Conservation (phyloP, 2,888 invertebrate genomes). For the Scaptodrosophila latifasciaeformis region DNA sequence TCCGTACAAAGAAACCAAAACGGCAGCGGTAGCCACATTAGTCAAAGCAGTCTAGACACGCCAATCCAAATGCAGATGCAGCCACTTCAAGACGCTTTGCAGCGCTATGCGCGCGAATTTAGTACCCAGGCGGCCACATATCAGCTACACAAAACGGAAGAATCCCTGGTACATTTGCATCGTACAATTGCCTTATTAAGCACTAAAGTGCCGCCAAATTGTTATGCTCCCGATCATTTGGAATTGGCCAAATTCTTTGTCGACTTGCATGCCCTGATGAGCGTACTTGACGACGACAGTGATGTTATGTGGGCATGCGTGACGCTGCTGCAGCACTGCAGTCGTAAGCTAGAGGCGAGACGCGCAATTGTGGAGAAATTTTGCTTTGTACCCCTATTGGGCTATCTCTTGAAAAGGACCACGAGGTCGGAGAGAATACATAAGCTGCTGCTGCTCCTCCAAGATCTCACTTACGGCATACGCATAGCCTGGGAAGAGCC, state of each 20-base stretch:
- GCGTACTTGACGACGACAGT: constrained; percentile 54
- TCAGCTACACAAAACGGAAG: constrained; percentile 61
- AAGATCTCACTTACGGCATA: constrained; percentile 87
- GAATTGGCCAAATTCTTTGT: constrained; percentile 72
- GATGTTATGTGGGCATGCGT: constrained; percentile 71
- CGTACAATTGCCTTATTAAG: constrained; percentile 66
- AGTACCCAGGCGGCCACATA: constrained; percentile 58
- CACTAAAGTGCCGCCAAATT: constrained; percentile 56
- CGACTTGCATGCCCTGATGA: constrained; percentile 70
- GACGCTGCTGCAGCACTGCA: constrained; percentile 65
- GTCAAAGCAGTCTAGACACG: constrained; percentile 22
- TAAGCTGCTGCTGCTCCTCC: constrained; percentile 62
- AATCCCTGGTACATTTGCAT: constrained; percentile 65
- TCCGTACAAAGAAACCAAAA: background rate
- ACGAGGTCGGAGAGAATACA: constrained; percentile 63
- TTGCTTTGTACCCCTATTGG: constrained; percentile 70
- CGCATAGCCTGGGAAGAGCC: constrained; percentile 88
- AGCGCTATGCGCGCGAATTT: constrained; percentile 70
- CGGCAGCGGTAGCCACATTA: constrained; percentile 1
- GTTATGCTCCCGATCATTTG: constrained; percentile 58
- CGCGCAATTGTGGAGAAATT: constrained; percentile 66
- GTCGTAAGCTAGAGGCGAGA: constrained; percentile 67
- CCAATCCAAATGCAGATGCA: background rate
- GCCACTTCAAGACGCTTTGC: constrained; percentile 48
- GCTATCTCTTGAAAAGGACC: constrained; percentile 59